Base-by-base conservation (phyloP, 2,113 vertebrate species). In the Paedocypris sp. region DNA sequence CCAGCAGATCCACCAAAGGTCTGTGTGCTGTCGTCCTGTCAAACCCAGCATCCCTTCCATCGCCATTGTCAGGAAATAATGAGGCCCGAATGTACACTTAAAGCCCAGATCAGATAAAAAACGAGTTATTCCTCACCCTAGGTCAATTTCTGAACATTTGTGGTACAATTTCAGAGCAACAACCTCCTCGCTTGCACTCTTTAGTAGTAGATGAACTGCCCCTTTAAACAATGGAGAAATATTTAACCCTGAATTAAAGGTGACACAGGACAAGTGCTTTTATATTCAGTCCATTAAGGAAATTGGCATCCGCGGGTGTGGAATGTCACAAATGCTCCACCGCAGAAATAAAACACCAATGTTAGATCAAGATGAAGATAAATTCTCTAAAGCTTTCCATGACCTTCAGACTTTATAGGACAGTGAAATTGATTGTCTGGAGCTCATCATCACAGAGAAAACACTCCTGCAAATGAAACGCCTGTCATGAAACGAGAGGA, bases 21-120 rank as follows among this genome's bases (percentile, higher is more conserved):
- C 33, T 58, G 75, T 72, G 79, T 82, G 66, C 75, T 75, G 75
- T 83, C 77, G 74, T 70, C 75, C 76, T 79, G 77, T 82, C 77
- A 75, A 41, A 77, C 20, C 39, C 42, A 18, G 32, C 7, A 15
- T 31, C 50, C 10, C 33, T 39, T 8, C 15, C 31, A 22, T 19
- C 50, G n/a, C 19, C 28, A 19, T 33, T 22, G 4, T 2, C 23
- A 6, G 46, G 33, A 28, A 49, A 9, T n/a, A n/a, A n/a, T n/a
- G n/a, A n/a, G n/a, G n/a, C n/a, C n/a, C n/a, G n/a, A n/a, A n/a
- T n/a, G n/a, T n/a, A n/a, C n/a, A n/a, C n/a, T n/a, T n/a, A n/a
- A n/a, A n/a, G n/a, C n/a, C n/a, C n/a, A n/a, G n/a, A n/a, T n/a
- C n/a, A n/a, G n/a, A n/a, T n/a, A n/a, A n/a, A n/a, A n/a, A n/a